Evolutionary conservation across 2,113 vertebrate genomes (phyloP), one percentile per base, ranked within the genome.

Genomic region (Poeciliopsis retropinna): DNA sequence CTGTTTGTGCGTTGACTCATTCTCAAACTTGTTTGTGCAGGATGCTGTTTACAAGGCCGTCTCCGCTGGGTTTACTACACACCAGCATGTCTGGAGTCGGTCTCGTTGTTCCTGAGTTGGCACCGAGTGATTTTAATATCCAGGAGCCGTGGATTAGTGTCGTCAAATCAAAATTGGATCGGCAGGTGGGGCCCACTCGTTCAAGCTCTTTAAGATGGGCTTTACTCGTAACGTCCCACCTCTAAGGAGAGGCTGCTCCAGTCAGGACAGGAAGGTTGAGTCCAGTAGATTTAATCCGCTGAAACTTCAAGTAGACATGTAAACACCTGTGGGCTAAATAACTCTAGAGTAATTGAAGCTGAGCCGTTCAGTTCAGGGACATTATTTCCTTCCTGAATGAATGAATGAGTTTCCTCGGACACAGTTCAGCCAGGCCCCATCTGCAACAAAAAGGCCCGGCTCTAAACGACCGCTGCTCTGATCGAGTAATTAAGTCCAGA

Each of bases 401-500:
- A 70, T 86, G 84, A 87, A 88, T 78, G 76, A 75, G 63, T 82
- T 76, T 82, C 78, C 81, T 79, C 57, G 1, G 14, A 54, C 76
- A 68, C 74, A 17, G 47, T 14, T 60, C 74, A 54, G 68, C 72
- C 65, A 25, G 81, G 82, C 81, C 85, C 88, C 86, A 85, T 90
- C 81, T 89, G 90, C 29, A 83, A 44, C 69, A 80, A 89, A 86
- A 82, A 72, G 79, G 78, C 66, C 27, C 3, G 60, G 67, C 79
- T 85, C 61, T 70, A 87, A 90, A 92, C 89, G 83, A 91, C 90
- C 37, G 69, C 84, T 85, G 78, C 79, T 79, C 76, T 72, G 79
- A 91, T 80, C 70, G 86, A 72, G 84, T 90, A 89, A 93, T 93
- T 92, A 92, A 91, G 89, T 87, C 85, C 88, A 90, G 90, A 93